Conservation (phyloP, 2,797 vertebrate species). For the Spizella passerina region DNA sequence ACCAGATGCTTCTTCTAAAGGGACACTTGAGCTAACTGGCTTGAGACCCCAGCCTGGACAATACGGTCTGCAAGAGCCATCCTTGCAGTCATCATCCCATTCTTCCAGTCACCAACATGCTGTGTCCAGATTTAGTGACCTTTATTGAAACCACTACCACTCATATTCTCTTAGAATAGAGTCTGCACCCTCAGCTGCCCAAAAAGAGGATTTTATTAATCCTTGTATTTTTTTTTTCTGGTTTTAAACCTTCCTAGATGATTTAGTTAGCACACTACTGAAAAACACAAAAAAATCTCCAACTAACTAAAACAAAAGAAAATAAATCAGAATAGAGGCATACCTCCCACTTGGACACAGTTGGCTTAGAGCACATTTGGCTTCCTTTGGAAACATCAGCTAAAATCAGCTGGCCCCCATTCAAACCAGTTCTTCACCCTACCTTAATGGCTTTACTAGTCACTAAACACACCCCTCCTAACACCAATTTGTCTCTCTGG, state of each 20-base stretch:
- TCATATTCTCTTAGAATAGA: background rate
- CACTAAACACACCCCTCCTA: background rate
- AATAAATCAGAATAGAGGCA: background rate
- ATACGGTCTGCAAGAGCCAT: background rate
- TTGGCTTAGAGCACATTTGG: background rate
- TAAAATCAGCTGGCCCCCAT: background rate
- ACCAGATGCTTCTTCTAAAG: background rate
- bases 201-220: background rate
- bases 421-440: background rate
- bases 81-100: background rate
- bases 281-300: background rate
- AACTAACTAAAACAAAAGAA: background rate
- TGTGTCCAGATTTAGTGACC: background rate
- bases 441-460: background rate
- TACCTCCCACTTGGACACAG: background rate
- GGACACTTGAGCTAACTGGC: background rate
- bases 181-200: background rate
- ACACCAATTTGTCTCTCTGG: background rate
- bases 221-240: background rate
- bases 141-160: background rate
- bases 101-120: background rate
- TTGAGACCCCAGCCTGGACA: background rate
- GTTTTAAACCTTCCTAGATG: background rate
- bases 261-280: background rate
- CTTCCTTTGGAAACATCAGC: background rate